Conservation (phyloP, 2,888 invertebrate species). For the Gandaritis pyraliata region DNA sequence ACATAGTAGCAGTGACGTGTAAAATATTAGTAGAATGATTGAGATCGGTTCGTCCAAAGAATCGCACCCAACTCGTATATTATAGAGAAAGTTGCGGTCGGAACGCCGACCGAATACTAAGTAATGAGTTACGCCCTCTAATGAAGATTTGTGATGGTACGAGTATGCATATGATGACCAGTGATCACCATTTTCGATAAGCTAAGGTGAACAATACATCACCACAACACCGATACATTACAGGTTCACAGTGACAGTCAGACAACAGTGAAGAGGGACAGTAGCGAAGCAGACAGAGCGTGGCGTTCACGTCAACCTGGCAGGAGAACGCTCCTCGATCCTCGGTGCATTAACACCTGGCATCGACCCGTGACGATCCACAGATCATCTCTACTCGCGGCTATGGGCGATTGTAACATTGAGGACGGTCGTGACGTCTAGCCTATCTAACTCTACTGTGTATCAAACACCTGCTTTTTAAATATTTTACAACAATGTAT, state of each 20-base stretch:
- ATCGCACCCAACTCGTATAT: conserved; percentile 50
- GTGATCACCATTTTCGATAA: conserved; percentile 72
- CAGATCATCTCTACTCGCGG: conserved; percentile 6
- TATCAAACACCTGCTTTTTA: conserved; percentile 30
- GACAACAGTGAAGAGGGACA: conserved; percentile 54
- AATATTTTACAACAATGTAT: conserved; percentile 61
- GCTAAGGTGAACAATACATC: conserved; percentile 53
- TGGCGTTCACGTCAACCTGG: conserved; percentile 54
- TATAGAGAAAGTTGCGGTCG: conserved; percentile 43
- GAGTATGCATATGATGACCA: conserved; percentile 49
- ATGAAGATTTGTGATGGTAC: conserved; percentile 52
- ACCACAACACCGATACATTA: conserved; percentile 69
- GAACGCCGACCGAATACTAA: conserved; percentile 55
- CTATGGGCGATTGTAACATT: conserved; percentile 75
- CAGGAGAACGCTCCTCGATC: conserved; percentile 34
- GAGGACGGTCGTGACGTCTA: conserved; percentile 57
- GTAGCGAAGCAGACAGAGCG: conserved; percentile 72
- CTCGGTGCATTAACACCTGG: conserved; percentile 18
- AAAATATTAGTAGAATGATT: conserved; percentile 50
- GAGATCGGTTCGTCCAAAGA: conserved; percentile 25
- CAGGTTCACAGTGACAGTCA: conserved; percentile 47
- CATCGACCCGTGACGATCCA: conserved; percentile 2
- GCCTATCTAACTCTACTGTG: conserved; percentile 10
- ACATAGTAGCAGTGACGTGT: conserved; percentile 67
- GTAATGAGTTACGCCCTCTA: conserved; percentile 54